Percentiles rank a stretch among this genome's conserved stretches.
Conservation (phyloP, 1,140 invertebrate species). For the Varroa destructor region DNA sequence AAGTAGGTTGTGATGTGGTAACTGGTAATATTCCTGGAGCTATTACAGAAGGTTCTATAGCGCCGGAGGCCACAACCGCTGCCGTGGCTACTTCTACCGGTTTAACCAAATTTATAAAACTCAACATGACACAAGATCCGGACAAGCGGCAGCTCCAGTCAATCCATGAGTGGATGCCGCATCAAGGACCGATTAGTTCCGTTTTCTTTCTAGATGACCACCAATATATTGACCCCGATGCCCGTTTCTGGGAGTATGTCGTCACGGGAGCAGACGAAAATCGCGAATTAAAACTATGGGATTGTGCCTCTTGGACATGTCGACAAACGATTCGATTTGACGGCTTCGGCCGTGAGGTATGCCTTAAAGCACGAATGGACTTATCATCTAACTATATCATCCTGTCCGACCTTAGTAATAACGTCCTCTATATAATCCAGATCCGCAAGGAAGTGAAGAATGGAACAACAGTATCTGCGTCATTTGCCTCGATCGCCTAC, state of each 20-base stretch:
- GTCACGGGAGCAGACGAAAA: slow-evolving; percentile 78
- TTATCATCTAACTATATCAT: slow-evolving; percentile 64
- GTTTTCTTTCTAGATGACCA: slow-evolving; percentile 25
- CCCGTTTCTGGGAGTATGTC: slow-evolving; percentile 83
- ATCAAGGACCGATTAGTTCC: slow-evolving; percentile 21
- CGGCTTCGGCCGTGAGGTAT: slow-evolving; percentile 31
- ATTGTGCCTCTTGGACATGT: slow-evolving; percentile 80
- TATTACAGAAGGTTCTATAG: slow-evolving; percentile 9
- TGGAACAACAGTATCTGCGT: slow-evolving; percentile 41
- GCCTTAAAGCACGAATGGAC: slow-evolving; percentile 64
- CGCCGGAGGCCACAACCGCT: slow-evolving; percentile 13
- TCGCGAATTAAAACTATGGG: slow-evolving; percentile 81
- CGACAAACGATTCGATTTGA: slow-evolving; percentile 59
- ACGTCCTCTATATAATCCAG: slow-evolving; percentile 58
- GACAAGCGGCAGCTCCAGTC: slow-evolving; percentile 20
- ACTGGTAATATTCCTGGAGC: slow-evolving; percentile 1
- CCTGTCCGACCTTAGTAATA: slow-evolving; percentile 63
- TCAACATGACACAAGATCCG: slow-evolving; percentile 24
- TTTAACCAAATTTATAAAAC: slow-evolving; percentile 17
- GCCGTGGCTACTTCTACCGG: slow-evolving; percentile 14
- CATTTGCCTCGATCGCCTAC: slow-evolving; percentile 57
- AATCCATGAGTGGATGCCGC: slow-evolving; percentile 24
- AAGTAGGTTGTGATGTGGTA: slow-evolving; percentile 43
- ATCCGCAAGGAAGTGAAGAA: slow-evolving; percentile 49
- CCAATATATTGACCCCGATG: slow-evolving; percentile 42